These are phyloP conservation scores for Cheiracanthium punctorium DNA, from an alignment of 2,888 invertebrate species.

Conservation along the genomic window DNA sequence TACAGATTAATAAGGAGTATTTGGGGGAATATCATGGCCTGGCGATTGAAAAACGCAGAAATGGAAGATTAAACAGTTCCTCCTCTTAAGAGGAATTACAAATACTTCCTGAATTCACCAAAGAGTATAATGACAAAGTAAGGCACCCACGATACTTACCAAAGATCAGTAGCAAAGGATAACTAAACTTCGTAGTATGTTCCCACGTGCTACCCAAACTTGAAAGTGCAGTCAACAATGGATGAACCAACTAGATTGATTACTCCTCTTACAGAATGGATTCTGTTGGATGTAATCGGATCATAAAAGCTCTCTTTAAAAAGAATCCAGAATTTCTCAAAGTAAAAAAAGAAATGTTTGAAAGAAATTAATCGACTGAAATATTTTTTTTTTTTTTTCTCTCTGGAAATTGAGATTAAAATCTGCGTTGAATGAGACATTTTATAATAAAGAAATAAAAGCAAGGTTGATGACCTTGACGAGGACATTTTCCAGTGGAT, in stretches of 20 bases:
- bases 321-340: not conserved
- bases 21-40: too few species aligned
- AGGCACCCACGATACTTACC: constrained; percentile 43
- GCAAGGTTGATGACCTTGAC: too few species aligned
- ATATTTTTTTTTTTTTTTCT: too few species aligned
- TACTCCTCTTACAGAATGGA: not conserved
- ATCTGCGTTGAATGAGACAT: not conserved
- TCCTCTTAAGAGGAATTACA: too few species aligned
- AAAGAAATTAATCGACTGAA: not conserved
- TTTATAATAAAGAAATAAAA: too few species aligned
- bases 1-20: too few species aligned
- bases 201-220: constrained; percentile 18
- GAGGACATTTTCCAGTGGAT: too few species aligned
- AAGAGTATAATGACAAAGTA: constrained; percentile 20
- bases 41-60: too few species aligned
- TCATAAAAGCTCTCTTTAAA: not conserved
- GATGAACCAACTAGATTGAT: not conserved
- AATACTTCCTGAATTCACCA: not conserved
- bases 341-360: not conserved
- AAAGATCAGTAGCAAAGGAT: constrained; percentile 3
- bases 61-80: too few species aligned
- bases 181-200: constrained; percentile 4
- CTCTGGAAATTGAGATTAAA: not conserved
- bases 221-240: constrained; percentile 28
- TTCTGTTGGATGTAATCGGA: not conserved